phyloP scores from a whole-genome alignment of 1,140 invertebrate species.

The Macrobrachium nipponense region DNA sequence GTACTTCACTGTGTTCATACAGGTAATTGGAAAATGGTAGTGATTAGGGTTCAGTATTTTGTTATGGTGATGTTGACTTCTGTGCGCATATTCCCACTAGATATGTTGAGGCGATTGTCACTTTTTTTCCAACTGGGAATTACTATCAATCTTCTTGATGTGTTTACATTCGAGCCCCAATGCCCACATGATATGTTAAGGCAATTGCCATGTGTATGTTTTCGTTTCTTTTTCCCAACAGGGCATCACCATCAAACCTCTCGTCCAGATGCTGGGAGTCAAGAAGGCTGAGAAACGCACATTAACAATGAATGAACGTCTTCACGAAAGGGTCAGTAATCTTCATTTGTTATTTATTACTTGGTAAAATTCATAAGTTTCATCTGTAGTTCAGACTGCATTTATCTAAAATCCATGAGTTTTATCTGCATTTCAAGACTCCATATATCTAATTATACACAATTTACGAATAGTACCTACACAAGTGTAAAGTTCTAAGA shows the following conservation, averaged over 20 bases:
- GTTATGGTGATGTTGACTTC: too few species aligned
- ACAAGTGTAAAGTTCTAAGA: too few species aligned
- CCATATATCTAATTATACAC: too few species aligned
- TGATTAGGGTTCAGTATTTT: background rate
- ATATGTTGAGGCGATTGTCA: too few species aligned
- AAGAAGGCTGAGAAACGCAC: conserved; percentile 89
- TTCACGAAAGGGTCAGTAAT: conserved; percentile 86
- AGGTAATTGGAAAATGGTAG: conserved; percentile 69
- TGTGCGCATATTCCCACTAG: too few species aligned
- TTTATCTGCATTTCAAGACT: too few species aligned
- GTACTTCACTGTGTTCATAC: conserved; percentile 98
- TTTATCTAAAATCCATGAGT: too few species aligned
- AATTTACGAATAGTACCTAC: too few species aligned
- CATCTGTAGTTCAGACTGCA: too few species aligned
- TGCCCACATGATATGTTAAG: too few species aligned
- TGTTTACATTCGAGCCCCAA: too few species aligned
- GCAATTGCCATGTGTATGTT: background rate
- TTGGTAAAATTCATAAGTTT: background rate
- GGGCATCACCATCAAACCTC: conserved; percentile 97
- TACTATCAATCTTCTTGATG: too few species aligned
- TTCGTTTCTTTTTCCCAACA: conserved; percentile 69
- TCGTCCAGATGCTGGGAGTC: conserved; percentile 95
- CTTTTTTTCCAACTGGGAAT: background rate
- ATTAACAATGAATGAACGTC: conserved; percentile 95
- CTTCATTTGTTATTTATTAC: background rate